Conservation (phyloP, 1,140 invertebrate genomes). For the Octopus sinensis region DNA sequence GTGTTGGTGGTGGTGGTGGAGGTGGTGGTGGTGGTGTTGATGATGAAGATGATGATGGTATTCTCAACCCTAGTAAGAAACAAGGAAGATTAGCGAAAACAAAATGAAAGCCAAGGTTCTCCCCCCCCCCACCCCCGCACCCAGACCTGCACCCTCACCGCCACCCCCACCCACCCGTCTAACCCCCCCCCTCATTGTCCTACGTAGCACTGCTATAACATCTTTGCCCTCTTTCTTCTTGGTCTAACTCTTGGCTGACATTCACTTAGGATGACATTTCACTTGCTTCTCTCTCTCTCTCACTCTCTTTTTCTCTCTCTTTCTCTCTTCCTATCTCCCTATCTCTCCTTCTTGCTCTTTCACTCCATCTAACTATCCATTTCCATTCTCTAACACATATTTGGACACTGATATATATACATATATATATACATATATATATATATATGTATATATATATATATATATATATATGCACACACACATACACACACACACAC, state of each 20-base stretch:
- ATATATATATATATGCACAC: too few species aligned
- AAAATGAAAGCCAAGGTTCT: neutral
- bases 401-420: too few species aligned
- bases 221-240: neutral
- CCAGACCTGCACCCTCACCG: neutral
- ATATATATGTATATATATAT: neutral
- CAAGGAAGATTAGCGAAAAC: neutral
- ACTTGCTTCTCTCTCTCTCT: neutral
- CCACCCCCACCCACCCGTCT: neutral
- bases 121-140: too few species aligned
- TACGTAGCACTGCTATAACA: neutral
- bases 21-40: neutral
- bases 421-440: neutral
- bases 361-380: neutral
- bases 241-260: neutral
- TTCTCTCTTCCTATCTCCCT: neutral
- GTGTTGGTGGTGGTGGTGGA: too few species aligned
- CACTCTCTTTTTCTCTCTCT: neutral
- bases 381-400: neutral
- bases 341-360: neutral
- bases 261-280: neutral
- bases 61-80: neutral
- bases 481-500: too few species aligned
- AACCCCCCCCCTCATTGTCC: neutral
- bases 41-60: neutral